Base-by-base conservation (phyloP, 2,888 invertebrate species). In the Punctoribates punctum region DNA sequence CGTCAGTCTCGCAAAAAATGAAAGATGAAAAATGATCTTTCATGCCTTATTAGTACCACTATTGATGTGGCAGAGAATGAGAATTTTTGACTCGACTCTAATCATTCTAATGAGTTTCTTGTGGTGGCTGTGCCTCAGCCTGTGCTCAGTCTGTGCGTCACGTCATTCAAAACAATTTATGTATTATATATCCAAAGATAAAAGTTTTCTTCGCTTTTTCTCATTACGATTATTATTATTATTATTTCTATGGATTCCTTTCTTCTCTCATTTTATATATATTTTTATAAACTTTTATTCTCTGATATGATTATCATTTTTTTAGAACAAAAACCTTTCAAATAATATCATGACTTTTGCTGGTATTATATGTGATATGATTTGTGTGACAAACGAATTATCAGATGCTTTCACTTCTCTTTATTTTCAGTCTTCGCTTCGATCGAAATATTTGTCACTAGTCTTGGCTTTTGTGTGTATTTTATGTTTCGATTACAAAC, bases 21-120 rank as follows among this genome's bases (percentile, higher is more conserved):
- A 57, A 57, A 34, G 38, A 65, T 65, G 65, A 65, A 65, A 65
- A 65, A 65, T 65, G 65, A 65, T 65, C 65, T 65, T 65, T 65
- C 65, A 65, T 65, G 65, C 65, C 34, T 65, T 65, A 65, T 65
- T 65, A 65, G 65, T 65, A 65, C 65, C 17, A 15, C 65, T 65
- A 65, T 65, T 65, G 65, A 65, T 65, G 60, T 25, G 34, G 65
- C 38, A 65, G 34, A 57, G 57, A 57, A 57, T 57, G 23, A 57
- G 25, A 29, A 29, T 34, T 65, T 42, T 42, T 13, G 42, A 42
- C 42, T 42, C 42, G n/a, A 9, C 42, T 34, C 34, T 65, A 65
- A 65, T 65, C 17, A 65, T 65, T 65, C 29, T 65, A 65, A 65
- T 65, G 65, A 65, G 65, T 42, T 42, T 57, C 57, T 57, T 57